Evolutionary conservation across 1,140 invertebrate genomes (phyloP), one percentile per base, ranked within the genome.

Genomic region (Anastatus disparis): DNA sequence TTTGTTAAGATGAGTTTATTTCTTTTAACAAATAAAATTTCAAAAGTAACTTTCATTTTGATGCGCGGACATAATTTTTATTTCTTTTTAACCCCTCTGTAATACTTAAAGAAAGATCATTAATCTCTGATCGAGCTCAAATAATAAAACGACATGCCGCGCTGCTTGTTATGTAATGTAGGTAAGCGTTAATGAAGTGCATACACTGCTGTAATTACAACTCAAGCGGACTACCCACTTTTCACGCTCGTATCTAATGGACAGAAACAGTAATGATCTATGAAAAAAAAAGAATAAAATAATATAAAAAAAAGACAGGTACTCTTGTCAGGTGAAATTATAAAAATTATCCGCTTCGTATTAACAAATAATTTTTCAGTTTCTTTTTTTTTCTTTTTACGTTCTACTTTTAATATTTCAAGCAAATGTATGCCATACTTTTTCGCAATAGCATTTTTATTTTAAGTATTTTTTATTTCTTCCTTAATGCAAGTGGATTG

Each of bases 101-200:
- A 81, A 81, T 77, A 61, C 62, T 69, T 55, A 66, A 73, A 48
- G 62, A 61, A 70, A 75, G 71, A 78, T 74, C 79, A 84, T 84
- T 82, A 81, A 82, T 84, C 82, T 81, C 78, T 75, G 72, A 76
- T 80, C 76, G 75, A 79, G 75, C 75, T 79, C 73, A 40, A 64
- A 80, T 79, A 80, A 82, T 82, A 80, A 82, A 84, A 78, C 82
- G 76, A 83, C 80, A 81, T n/a, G 72, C 6, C 12, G n/a, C 4
- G 77, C 74, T 71, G 66, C 74, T 67, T 29, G 70, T 84, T 84
- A 82, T 75, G 81, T 80, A 82, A 84, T 75, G 74, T 64, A 72
- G 73, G 77, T 81, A 72, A 79, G 77, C 78, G 75, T 78, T 85
- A 84, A 85, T 84, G 81, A 85, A 83, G 82, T 81, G 79, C 78